Evolutionary conservation across 2,113 vertebrate species (phyloP).

Genomic region (Thryonomys swinderianus): DNA sequence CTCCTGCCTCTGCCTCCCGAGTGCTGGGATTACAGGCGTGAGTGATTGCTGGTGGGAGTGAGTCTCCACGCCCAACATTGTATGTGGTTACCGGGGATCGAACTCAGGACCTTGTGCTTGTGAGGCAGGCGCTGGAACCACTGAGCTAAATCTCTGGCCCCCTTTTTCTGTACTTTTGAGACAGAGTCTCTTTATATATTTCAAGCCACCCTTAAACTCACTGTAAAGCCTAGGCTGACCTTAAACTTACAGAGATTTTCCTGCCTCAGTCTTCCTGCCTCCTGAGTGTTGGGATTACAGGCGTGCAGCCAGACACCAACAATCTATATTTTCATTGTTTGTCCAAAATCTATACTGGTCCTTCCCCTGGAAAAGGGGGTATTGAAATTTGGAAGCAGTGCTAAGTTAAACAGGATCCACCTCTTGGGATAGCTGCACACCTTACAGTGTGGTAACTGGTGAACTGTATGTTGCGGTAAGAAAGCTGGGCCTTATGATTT

Average conservation of each 20-base stretch:
- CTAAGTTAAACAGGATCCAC: background rate
- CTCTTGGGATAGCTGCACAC: background rate
- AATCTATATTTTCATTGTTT: constrained; percentile 52
- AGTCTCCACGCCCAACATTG: no score
- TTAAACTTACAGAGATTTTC: background rate
- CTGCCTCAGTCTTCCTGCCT: background rate
- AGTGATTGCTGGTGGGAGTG: no score
- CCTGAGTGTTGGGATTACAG: background rate
- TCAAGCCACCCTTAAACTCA: background rate
- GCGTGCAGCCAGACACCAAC: background rate
- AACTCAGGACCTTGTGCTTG: no score
- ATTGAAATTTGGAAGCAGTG: background rate
- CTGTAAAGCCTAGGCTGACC: background rate
- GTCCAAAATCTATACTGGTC: background rate
- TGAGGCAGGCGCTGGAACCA: no score
- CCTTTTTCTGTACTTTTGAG: background rate
- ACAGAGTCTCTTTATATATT: background rate
- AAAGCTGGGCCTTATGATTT: background rate
- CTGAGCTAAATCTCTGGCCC: no score
- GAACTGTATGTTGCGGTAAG: background rate
- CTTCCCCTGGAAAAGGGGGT: background rate
- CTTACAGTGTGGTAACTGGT: constrained; percentile 3
- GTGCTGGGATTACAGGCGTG: background rate
- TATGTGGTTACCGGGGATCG: no score
- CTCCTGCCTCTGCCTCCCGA: background rate